Evolutionary conservation across 2,888 invertebrate species (phyloP).

Genomic region (Drosophila leonis): DNA sequence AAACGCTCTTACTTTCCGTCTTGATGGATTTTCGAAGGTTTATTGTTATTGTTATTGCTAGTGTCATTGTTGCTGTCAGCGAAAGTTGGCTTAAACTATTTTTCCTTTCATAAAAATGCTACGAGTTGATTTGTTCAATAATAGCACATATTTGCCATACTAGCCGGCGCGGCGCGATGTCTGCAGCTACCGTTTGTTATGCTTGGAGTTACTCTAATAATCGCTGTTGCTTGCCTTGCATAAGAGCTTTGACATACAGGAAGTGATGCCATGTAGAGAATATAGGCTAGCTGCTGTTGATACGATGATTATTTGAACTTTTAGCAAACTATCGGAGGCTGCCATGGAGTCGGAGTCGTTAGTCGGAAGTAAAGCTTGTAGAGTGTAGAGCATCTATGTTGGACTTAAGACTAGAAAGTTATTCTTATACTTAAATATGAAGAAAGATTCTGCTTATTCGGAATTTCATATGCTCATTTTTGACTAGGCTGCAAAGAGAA

Average conservation of each 20-base stretch:
- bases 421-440: no score
- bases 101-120: conserved; percentile 68
- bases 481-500: no score
- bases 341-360: not conserved
- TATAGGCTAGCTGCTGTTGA: not conserved
- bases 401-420: no score
- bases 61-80: conserved; percentile 48
- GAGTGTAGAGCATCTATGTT: no score
- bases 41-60: conserved; percentile 40
- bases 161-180: conserved; percentile 11
- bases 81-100: conserved; percentile 66
- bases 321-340: not conserved
- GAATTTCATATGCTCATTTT: no score
- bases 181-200: conserved; percentile 23
- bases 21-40: conserved; percentile 27
- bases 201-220: conserved; percentile 11
- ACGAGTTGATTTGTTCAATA: conserved; percentile 76
- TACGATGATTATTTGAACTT: no score
- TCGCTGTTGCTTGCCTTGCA: not conserved
- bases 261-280: not conserved
- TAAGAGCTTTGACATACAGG: not conserved
- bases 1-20: conserved; percentile 70
- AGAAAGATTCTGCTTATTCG: no score
- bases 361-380: no score
- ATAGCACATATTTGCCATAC: conserved; percentile 66